Base-by-base conservation (phyloP, 2,888 invertebrate genomes). In the Meloe dianella region DNA sequence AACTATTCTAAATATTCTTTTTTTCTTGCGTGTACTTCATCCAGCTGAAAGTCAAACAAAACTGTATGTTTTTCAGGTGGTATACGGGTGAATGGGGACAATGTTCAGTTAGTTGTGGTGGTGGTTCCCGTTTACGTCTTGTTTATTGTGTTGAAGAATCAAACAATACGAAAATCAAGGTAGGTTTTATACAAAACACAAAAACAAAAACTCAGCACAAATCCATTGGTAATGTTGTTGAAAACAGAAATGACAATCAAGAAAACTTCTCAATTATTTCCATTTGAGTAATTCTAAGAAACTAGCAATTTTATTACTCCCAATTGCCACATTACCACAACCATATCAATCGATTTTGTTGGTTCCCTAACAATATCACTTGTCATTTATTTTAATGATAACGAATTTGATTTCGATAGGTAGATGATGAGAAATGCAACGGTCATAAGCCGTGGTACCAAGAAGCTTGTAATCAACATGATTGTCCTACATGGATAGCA, bases 401-500 rank as follows among this genome's bases (percentile, higher is more conserved):
- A 51, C 22, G 22, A 24, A 51, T 24, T 24, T 24, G 51, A 51
- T 51, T 22, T 51, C 24, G 4, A 10, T 51, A 94, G 92, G 90
- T 88, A 77, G 89, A 86, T 80, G 95, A 95, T 77, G 90, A 91
- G 62, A 91, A 92, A 75, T 97, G 97, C 84, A 88, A 88, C 56
- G 87, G 89, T 1, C 89, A 91, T 69, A 93, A 93, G 70, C 96
- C 96, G 4, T 87, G 91, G 65, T 89, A 89, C 59, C 89, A 92
- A 72, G 95, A 95, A 80, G 87, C 90, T 3, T 97, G 97, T 85
- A 94, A 92, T 83, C 88, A 90, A 72, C 89, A 92, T 76, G 92
- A 93, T 69, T 97, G 97, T 81, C 95, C 96, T 0, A 88, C 89
- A 73, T 97, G 97, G 97, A 88, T 92, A 71, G 89, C 92, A 57